Evolutionary conservation across 2,888 invertebrate species (phyloP).

Genomic region (Amorpha juglandis): DNA sequence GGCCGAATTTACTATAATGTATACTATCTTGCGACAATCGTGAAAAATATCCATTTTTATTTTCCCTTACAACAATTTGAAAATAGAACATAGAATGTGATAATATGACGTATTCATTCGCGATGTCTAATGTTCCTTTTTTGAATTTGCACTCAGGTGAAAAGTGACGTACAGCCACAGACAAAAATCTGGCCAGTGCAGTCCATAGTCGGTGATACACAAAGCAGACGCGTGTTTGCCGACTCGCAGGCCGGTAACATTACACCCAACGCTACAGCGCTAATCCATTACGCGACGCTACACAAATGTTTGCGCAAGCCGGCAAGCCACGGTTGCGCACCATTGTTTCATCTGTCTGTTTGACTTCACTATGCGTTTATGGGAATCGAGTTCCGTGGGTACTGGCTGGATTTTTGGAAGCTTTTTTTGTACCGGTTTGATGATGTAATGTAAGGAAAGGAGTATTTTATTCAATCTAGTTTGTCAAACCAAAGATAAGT

Average conservation of each 20-base stretch:
- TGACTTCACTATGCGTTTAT: conserved; percentile 27
- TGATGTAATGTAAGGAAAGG: neutral
- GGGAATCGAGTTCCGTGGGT: conserved; percentile 29
- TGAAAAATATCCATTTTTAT: too few relatives aligned
- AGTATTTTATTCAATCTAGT: neutral
- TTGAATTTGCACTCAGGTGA: too few relatives aligned
- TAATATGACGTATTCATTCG: too few relatives aligned
- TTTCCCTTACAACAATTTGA: too few relatives aligned
- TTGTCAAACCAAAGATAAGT: too few relatives aligned
- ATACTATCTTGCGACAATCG: too few relatives aligned
- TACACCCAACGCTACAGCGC: conserved; percentile 63
- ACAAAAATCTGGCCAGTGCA: conserved; percentile 6
- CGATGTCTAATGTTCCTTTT: too few relatives aligned
- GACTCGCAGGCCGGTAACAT: conserved; percentile 54
- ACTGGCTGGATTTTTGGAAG: neutral
- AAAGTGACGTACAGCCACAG: neutral
- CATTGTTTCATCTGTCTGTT: conserved; percentile 22
- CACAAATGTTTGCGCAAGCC: conserved; percentile 56
- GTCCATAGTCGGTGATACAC: conserved; percentile 1
- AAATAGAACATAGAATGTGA: too few relatives aligned
- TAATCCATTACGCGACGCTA: conserved; percentile 67
- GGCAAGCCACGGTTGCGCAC: conserved; percentile 46
- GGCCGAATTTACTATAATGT: too few relatives aligned
- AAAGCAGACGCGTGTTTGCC: conserved; percentile 52
- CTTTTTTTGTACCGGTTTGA: conserved; percentile 2